These are phyloP conservation scores for Aradus depressus DNA, from an alignment of 2,888 invertebrate genomes.

Conservation along the genomic window DNA sequence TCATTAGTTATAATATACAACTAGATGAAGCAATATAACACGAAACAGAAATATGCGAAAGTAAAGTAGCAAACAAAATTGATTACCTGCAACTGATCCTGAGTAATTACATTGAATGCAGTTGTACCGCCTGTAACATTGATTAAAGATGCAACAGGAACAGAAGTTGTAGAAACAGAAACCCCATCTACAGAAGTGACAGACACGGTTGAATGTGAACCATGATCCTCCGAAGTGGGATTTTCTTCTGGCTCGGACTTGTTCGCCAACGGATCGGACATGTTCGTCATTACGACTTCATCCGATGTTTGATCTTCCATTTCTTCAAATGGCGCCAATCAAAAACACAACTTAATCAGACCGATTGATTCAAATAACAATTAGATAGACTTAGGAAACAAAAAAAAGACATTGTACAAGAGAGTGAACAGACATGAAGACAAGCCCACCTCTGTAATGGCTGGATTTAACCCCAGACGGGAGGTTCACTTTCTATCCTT, in stretches of 20 bases:
- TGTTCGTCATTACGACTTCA: constrained; percentile 43
- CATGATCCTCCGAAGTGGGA: constrained; percentile 17
- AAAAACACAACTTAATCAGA: neutral
- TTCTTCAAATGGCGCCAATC: neutral
- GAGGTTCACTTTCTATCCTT: too few species aligned
- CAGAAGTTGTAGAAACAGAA: constrained; percentile 36
- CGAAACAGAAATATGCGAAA: too few species aligned
- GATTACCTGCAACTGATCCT: constrained; percentile 61
- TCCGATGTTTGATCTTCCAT: constrained; percentile 38
- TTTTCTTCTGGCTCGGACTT: constrained; percentile 38
- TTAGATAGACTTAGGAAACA: too few species aligned
- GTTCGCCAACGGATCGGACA: constrained; percentile 42
- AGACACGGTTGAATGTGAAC: constrained; percentile 1
- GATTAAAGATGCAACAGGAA: constrained; percentile 62
- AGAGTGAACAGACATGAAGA: too few species aligned
- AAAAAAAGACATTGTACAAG: too few species aligned
- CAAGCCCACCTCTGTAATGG: too few species aligned
- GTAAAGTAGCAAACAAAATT: neutral
- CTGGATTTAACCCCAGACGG: too few species aligned
- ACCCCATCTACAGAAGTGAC: constrained; percentile 32
- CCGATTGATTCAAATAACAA: too few species aligned
- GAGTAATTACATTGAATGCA: constrained; percentile 75
- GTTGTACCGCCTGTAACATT: constrained; percentile 46
- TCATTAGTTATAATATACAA: too few species aligned
- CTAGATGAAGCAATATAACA: neutral